phyloP scores from a whole-genome alignment of 1,140 invertebrate species.

The Drosophila saltans region DNA sequence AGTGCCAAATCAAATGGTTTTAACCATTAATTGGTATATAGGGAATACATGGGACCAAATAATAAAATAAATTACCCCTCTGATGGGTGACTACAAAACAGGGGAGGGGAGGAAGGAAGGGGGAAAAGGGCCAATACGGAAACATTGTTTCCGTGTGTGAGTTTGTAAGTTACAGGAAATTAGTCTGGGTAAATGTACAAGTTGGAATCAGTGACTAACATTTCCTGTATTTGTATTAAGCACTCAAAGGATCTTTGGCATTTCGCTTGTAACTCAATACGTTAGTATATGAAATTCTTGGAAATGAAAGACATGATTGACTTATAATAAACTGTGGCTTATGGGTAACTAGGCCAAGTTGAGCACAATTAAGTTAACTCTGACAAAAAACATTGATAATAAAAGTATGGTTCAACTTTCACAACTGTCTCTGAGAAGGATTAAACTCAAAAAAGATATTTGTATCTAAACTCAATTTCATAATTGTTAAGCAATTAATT shows the following conservation, averaged over 20 bases:
- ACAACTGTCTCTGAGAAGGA: too few species aligned
- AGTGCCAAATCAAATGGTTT: constrained; percentile 24
- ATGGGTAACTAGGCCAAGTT: background rate
- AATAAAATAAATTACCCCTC: constrained; percentile 20
- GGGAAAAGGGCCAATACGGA: background rate
- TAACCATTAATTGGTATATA: constrained; percentile 17
- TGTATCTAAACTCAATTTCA: too few species aligned
- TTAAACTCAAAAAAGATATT: too few species aligned
- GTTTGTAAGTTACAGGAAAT: constrained; percentile 13
- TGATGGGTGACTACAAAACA: background rate
- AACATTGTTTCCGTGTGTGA: constrained; percentile 5
- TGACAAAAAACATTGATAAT: too few species aligned
- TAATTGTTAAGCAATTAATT: too few species aligned
- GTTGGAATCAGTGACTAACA: constrained; percentile 24
- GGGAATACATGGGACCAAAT: constrained; percentile 17
- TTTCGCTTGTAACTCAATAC: background rate
- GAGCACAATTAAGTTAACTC: too few species aligned
- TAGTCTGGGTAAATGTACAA: constrained; percentile 10
- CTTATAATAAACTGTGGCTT: background rate
- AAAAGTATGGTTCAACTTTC: too few species aligned
- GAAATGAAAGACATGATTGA: constrained; percentile 4
- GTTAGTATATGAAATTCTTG: background rate
- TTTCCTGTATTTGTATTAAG: constrained; percentile 28
- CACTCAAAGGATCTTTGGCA: background rate
- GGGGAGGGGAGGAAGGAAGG: too few species aligned